Evolutionary conservation across 2,888 invertebrate genomes (phyloP).

Genomic region (Pachliopta kotzebuea): DNA sequence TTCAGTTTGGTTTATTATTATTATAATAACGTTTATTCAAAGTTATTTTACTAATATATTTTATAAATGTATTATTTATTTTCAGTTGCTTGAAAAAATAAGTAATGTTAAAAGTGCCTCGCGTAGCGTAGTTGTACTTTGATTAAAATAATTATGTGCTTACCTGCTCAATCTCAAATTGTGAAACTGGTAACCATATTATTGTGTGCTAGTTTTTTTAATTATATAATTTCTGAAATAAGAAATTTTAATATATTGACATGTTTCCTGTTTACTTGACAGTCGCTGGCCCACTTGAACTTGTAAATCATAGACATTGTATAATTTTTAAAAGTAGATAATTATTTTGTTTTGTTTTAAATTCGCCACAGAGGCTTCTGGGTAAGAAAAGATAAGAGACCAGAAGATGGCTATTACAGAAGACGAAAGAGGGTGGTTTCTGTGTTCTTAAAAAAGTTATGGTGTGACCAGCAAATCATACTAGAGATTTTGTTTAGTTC

Average conservation of each 20-base stretch:
- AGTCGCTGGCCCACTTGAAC: background rate
- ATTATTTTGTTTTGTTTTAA: too few species aligned
- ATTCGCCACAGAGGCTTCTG: too few species aligned
- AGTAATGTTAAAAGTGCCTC: background rate
- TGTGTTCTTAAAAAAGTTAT: too few species aligned
- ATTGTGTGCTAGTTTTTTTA: background rate
- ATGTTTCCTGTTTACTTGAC: background rate
- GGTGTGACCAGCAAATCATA: too few species aligned
- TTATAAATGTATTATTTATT: background rate
- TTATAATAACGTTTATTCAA: too few species aligned
- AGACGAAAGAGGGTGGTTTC: too few species aligned
- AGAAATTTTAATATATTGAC: conserved; percentile 1
- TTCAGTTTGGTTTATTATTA: too few species aligned
- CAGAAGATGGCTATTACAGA: too few species aligned
- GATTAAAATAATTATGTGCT: background rate
- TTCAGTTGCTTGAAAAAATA: background rate
- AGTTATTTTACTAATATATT: too few species aligned
- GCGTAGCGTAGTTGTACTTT: background rate
- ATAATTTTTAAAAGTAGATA: background rate
- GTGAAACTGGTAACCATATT: background rate
- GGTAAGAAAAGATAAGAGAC: too few species aligned
- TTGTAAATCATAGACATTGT: background rate
- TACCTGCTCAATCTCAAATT: background rate
- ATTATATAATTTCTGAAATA: background rate
- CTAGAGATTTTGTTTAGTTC: too few species aligned